Evolutionary conservation across 2,888 invertebrate genomes (phyloP), one percentile per base, ranked within the genome.

Genomic region (Mythimna lalbum): DNA sequence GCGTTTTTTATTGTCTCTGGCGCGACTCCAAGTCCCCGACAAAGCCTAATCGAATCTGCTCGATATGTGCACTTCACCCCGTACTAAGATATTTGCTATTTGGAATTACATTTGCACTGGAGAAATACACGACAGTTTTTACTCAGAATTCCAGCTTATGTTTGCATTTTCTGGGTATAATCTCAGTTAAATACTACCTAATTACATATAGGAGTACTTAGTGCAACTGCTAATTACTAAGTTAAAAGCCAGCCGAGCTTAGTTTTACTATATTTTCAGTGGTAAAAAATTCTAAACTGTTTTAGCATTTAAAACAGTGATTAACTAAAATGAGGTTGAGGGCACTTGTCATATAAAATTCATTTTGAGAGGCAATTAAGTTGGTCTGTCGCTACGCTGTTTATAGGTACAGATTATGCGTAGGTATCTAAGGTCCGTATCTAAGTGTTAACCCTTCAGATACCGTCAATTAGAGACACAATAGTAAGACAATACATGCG

Each of bases 1-100:
- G 67, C 27, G 65, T 74, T 80, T 83, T 83, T 71, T 79, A 76
- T 64, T 77, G 79, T 39, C 50, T 36, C 66, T 85, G 85, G 84
- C 80, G 43, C 52, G 59, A 50, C 47, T 66, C 83, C 85, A 82
- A 81, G 71, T 72, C 64, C 39, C 73, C 62, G 52, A 80, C 83
- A 76, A 80, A 81, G 80, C 78, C 83, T 85, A 78, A 84, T 84
- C 80, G 83, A 84, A 82, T 84, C 70, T 77, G 52, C 62, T 76
- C 72, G 70, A 82, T 77, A 83, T 80, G 83, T 76, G 74, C 73
- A 77, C 76, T 80, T 78, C 74, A 73, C 67, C 67, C 56, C 69
- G 73, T 43, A 63, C 65, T 73, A 74, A 84, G 69, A 82, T 83
- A 84, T 82, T 82, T 83, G 77, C 68, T 52, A 68, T 84, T 82